Evolutionary conservation across 2,888 invertebrate genomes (phyloP).

Genomic region (Tachina lurida): DNA sequence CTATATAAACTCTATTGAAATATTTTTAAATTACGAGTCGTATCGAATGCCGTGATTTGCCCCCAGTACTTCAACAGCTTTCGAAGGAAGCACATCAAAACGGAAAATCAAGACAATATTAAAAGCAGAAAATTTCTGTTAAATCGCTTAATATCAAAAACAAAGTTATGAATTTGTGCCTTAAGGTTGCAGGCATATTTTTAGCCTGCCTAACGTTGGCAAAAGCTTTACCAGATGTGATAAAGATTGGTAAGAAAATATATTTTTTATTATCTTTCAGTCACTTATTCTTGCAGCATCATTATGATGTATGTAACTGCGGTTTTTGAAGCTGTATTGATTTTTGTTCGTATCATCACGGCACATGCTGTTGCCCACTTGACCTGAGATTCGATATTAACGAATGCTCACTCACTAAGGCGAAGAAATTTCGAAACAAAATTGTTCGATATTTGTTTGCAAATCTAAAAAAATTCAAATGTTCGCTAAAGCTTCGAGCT

Average conservation of each 20-base stretch:
- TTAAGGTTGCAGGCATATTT: conserved; percentile 52
- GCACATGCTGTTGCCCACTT: too few relatives aligned
- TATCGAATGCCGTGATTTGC: too few relatives aligned
- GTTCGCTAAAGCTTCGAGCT: too few relatives aligned
- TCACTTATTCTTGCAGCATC: conserved; percentile 45
- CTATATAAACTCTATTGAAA: too few relatives aligned
- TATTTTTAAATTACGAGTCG: too few relatives aligned
- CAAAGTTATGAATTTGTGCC: conserved; percentile 45
- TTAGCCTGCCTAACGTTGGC: conserved; percentile 40
- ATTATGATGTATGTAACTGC: conserved; percentile 72
- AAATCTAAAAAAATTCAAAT: too few relatives aligned
- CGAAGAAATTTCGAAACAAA: too few relatives aligned
- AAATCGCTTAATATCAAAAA: conserved; percentile 15
- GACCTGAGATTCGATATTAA: too few relatives aligned
- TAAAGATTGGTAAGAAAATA: conserved; percentile 79
- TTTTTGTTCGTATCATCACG: too few relatives aligned
- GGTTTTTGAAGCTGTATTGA: too few relatives aligned
- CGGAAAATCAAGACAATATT: conserved; percentile 44
- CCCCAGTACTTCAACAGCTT: conserved; percentile 69
- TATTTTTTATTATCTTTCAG: neutral
- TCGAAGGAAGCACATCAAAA: conserved; percentile 48
- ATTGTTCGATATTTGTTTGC: too few relatives aligned
- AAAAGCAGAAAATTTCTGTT: conserved; percentile 12
- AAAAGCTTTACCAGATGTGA: conserved; percentile 79
- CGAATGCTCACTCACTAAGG: too few relatives aligned